Base-by-base conservation (phyloP, 2,888 invertebrate genomes). In the Prenolepis imparis region DNA sequence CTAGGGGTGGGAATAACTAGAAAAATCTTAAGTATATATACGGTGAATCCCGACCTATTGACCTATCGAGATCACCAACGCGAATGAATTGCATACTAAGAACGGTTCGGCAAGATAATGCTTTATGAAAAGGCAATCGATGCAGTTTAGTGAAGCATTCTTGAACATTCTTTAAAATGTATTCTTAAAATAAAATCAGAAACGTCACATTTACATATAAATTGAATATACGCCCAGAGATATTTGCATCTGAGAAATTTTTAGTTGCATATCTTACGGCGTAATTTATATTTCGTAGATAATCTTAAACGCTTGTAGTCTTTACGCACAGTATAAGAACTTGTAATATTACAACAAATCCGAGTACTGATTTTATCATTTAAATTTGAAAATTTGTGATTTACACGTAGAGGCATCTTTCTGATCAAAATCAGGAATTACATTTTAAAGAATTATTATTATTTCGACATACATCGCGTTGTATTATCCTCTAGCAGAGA, bases 1-100 rank as follows among this genome's bases (percentile, higher is more conserved):
- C 87, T 89, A 89, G 36, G 74, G 75, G 39, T 75, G 78, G 82
- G 59, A 78, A 64, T 84, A n/a, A 86, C 87, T 89, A 78, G 44
- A 83, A 48, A 48, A 84, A 82, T 81, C 39, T 82, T 77, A 86
- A 72, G 61, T 84, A 48, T 48, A 48, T 48, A 64, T 77, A 82
- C 81, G 32, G n/a, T 24, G 59, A 12, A 44, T 77, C 6, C 32
- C 15, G 32, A 78, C 85, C 87, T 86, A 87, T 77, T 59, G 74
- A 89, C 77, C 67, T 77, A 67, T 78, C 44, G 32, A 48, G 6
- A 59, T 63, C 78, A 78, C 83, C 89, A 87, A 84, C 83, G 64
- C 87, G 66, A 72, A 80, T 72, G 74, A 61, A 67, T 64, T 84
- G 74, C 89, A 88, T 84, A 87, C 86, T 89, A 81, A 66, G 67